Base-by-base conservation (phyloP, 2,113 vertebrate species). In the Perccottus glenii region DNA sequence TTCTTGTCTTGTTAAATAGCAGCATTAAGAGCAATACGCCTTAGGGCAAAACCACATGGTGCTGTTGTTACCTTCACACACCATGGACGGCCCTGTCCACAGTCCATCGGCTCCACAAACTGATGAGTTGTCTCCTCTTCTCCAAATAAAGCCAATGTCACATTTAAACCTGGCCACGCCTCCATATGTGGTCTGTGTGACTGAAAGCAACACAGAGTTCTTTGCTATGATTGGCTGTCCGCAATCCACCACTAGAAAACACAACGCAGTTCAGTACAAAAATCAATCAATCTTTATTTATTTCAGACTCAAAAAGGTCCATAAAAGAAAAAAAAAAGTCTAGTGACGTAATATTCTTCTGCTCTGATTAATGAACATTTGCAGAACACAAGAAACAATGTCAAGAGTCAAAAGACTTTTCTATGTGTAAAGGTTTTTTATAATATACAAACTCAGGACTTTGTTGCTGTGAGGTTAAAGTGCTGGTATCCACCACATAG, bases 51-150 rank as follows among this genome's bases (percentile, higher is more conserved):
- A 36, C 40, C 27, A 27, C 27, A 16, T 1, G 14, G 36, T 43
- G 44, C 55, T 43, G 16, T 2, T 38, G 32, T 88, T 91, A 94
- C 94, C 93, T 90, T 92, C 83, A 84, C 94, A 94, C 64, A 85
- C 66, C 55, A 92, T 48, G 49, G 64, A 66, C 45, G 75, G 57
- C 60, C 76, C 78, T 16, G 61, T 81, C 94, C 94, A 94, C 8
- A 9, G 50, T 40, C 93, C 92, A 19, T 90, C 76, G 27, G 83
- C 73, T 35, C 78, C 86, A 80, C 94, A 94, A 40, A 78, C 44
- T 1, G 91, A 89, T 4, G 58, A 75, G 66, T 84, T 83, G 27
- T 67, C 63, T 64, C 93, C 93, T 0, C 77, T 69, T 51, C 62
- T 86, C 85, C 75, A 77, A 16, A 84, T 51, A 57, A 91, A 93